Conservation (phyloP, 2,888 invertebrate genomes). For the Hololepta plana region DNA sequence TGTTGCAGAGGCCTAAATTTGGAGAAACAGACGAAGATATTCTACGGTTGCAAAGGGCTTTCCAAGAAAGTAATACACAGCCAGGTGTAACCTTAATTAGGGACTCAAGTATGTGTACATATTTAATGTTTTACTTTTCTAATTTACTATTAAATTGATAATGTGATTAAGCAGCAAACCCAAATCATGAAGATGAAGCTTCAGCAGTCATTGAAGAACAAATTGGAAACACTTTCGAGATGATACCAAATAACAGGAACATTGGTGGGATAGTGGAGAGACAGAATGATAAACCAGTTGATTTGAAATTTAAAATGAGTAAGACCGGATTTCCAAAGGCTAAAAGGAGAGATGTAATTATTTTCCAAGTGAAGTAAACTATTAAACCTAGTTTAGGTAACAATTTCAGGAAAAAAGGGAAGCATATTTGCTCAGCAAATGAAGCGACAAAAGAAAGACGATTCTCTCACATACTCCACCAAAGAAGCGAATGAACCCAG, state of each 20-base stretch:
- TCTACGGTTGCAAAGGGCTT: constrained; percentile 54
- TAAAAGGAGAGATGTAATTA: constrained; percentile 24
- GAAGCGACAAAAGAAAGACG: constrained; percentile 16
- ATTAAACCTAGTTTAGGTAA: constrained; percentile 11
- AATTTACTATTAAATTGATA: too few species aligned
- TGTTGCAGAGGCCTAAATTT: constrained; percentile 47
- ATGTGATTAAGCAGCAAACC: constrained; percentile 7
- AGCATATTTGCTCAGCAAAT: constrained; percentile 34
- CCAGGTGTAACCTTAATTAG: too few species aligned
- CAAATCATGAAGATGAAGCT: too few species aligned
- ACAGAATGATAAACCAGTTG: constrained; percentile 15
- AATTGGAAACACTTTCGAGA: constrained; percentile 25
- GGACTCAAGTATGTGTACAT: too few species aligned
- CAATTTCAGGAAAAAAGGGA: constrained; percentile 20
- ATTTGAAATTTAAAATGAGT: constrained; percentile 14
- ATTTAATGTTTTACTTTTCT: too few species aligned
- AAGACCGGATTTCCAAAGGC: constrained; percentile 36
- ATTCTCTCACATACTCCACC: constrained; percentile 15
- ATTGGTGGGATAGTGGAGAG: constrained; percentile 42
- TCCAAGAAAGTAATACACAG: constrained; percentile 37
- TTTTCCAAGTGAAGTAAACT: constrained; percentile 4
- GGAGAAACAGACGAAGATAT: constrained; percentile 58
- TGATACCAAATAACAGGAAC: constrained; percentile 24
- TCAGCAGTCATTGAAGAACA: constrained; percentile 15
- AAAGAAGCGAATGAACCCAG: constrained; percentile 11